Evolutionary conservation across 1,140 invertebrate genomes (phyloP).

Genomic region (Lerema accius): DNA sequence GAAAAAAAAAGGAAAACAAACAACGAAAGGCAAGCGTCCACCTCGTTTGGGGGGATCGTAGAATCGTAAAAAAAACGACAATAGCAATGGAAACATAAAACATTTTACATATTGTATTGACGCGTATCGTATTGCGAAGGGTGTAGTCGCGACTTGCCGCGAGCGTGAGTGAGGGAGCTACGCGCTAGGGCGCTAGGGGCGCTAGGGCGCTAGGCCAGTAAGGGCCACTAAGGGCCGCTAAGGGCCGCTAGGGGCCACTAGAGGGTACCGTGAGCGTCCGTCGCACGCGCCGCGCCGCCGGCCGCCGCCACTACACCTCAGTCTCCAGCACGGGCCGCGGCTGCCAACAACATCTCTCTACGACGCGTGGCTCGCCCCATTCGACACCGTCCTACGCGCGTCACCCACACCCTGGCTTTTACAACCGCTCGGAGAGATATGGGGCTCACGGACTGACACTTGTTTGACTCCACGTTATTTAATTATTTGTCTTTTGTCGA

Average conservation of each 20-base stretch:
- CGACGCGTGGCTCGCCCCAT: constrained; percentile 75
- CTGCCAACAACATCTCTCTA: constrained; percentile 80
- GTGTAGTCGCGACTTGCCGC: constrained; percentile 44
- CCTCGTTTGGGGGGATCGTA: constrained; percentile 2
- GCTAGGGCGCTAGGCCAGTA: constrained; percentile 37
- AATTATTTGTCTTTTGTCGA: not conserved
- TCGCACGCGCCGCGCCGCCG: constrained; percentile 58
- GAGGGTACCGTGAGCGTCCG: constrained; percentile 73
- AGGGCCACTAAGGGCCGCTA: constrained; percentile 34
- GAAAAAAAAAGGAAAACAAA: constrained; percentile 20
- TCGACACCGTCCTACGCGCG: constrained; percentile 75
- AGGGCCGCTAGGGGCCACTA: constrained; percentile 33
- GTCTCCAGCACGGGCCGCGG: constrained; percentile 80
- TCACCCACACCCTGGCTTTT: constrained; percentile 64
- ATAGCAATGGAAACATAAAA: constrained; percentile 9
- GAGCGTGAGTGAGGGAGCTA: constrained; percentile 36
- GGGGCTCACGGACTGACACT: constrained; percentile 40
- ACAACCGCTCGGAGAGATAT: constrained; percentile 58
- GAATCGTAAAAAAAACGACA: constrained; percentile 9
- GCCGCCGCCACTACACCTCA: constrained; percentile 80
- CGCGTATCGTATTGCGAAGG: constrained; percentile 17
- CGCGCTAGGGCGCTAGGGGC: constrained; percentile 5
- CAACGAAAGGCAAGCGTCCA: constrained; percentile 28
- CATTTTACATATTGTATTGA: not conserved
- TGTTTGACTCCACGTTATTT: no score